Base-by-base conservation (phyloP, 2,113 vertebrate genomes). In the Malurus alboscapulatus region DNA sequence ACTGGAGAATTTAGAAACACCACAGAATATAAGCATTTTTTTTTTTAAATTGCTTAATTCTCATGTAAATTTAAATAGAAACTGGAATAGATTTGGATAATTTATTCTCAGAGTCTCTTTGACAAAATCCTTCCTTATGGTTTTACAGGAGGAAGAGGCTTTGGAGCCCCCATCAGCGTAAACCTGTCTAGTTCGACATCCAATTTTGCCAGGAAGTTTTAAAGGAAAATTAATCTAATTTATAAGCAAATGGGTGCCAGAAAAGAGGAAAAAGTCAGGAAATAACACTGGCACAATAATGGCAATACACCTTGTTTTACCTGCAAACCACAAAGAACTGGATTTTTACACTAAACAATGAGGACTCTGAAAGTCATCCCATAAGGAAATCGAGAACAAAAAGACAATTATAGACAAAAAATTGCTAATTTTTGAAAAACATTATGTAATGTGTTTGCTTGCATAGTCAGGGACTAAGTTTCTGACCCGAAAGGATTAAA, bases 401-500 rank as follows among this genome's bases (percentile, higher is more conserved):
- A 80, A 55, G 34, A 80, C 25, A 44, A 93, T 30, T 50, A 38
- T 1, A 51, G 36, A 36, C 13, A 57, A 71, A 75, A 71, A 63
- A 87, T 1, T 7, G 8, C 27, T 69, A 45, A 42, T 80, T 95
- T 93, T 83, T 77, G 9, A 21, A 8, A 73, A 73, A 2, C 29
- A 69, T 14, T 12, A 0, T 8, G 45, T 30, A 44, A 73, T 30
- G 4, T 12, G 42, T 57, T 68, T 72, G 61, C 18, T 62, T 93
- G 42, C 63, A 65, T 17, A 81, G 53, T 26, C 66, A 78, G 48
- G 36, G 53, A 90, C 66, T 79, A 54, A 63, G 63, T 3, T 65
- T 48, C 26, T 76, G 82, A 92, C 85, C 34, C 59, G 30, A 80
- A 91, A 93, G 54, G 26, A 90, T 77, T 83, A 75, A 83, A 87